Percentiles rank a stretch among this genome's conserved stretches.
These are phyloP conservation scores for Cetoscarus ocellatus DNA, from an alignment of 2,797 vertebrate genomes.

Conservation along the genomic window DNA sequence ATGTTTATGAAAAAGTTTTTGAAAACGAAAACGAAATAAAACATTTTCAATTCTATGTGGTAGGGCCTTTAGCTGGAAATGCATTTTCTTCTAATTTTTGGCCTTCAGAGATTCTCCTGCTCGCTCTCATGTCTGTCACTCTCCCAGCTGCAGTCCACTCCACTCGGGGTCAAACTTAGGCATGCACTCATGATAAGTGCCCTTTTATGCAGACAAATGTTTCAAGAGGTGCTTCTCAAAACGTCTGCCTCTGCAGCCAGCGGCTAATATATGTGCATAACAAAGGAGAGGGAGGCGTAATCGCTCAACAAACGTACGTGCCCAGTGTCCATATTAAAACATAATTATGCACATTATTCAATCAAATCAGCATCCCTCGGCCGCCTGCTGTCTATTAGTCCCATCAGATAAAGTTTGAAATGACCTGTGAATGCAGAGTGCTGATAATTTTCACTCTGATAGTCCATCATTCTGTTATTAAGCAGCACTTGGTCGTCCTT, in stretches of 20 bases:
- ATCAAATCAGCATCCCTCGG: constrained; percentile 67
- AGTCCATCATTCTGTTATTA: constrained; percentile 63
- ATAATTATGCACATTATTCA: constrained; percentile 73
- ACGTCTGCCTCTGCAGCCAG: constrained; percentile 48
- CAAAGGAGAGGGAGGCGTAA: constrained; percentile 45
- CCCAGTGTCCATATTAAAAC: constrained; percentile 58
- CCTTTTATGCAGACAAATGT: constrained; percentile 65
- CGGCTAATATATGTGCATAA: constrained; percentile 62
- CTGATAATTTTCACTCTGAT: constrained; percentile 52
- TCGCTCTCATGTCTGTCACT: constrained; percentile 18
- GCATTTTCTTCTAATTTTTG: not conserved
- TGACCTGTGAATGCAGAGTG: constrained; percentile 57
- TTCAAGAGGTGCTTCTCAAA: constrained; percentile 68
- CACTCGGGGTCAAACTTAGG: constrained; percentile 57
- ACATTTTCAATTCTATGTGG: no score
- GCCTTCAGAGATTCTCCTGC: constrained; percentile 17
- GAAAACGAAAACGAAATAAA: no score
- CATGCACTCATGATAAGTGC: constrained; percentile 54
- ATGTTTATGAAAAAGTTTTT: no score
- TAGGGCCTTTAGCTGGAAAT: constrained; percentile 15
- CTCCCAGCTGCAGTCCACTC: constrained; percentile 31
- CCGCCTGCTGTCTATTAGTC: constrained; percentile 65
- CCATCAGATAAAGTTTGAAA: constrained; percentile 69
- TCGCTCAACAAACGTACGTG: constrained; percentile 45
- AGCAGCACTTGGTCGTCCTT: constrained; percentile 41